Percentiles rank a stretch among this genome's conserved stretches.
These are phyloP conservation scores for Thera britannica DNA, from an alignment of 2,888 invertebrate genomes.

Conservation along the genomic window DNA sequence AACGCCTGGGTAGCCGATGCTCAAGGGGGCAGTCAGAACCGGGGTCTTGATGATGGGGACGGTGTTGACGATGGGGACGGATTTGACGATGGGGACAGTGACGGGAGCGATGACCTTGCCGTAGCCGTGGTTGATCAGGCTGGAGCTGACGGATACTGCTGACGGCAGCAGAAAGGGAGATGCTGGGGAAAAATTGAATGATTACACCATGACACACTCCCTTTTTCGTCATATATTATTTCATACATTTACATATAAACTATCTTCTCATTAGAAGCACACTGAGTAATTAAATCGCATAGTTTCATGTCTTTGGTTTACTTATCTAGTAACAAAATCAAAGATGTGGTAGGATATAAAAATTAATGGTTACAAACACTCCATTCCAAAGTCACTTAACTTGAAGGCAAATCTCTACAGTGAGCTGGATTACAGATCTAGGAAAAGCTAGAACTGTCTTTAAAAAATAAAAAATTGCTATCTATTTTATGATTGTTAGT, in stretches of 20 bases:
- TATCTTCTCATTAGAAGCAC: slow-evolving; percentile 45
- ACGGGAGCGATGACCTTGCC: slow-evolving; percentile 55
- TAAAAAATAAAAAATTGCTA: neutral
- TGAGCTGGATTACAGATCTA: slow-evolving; percentile 40
- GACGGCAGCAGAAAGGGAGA: slow-evolving; percentile 44
- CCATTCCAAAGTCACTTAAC: slow-evolving; percentile 66
- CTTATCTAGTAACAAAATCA: slow-evolving; percentile 55
- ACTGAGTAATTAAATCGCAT: slow-evolving; percentile 43
- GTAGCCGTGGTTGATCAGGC: slow-evolving; percentile 64
- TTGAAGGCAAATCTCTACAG: slow-evolving; percentile 60
- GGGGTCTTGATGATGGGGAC: slow-evolving; percentile 46
- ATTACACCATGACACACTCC: no score
- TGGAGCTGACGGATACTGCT: slow-evolving; percentile 58
- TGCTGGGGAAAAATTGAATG: slow-evolving; percentile 30
- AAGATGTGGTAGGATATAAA: slow-evolving; percentile 68
- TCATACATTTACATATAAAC: slow-evolving; percentile 45
- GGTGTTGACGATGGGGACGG: slow-evolving; percentile 41
- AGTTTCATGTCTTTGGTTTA: slow-evolving; percentile 48
- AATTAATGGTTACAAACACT: slow-evolving; percentile 75
- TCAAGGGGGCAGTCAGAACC: slow-evolving; percentile 44
- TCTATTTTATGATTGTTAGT: no score
- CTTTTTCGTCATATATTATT: neutral
- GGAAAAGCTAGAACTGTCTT: slow-evolving; percentile 18
- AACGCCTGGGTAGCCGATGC: slow-evolving; percentile 32
- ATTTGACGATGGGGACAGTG: slow-evolving; percentile 37